Evolutionary conservation across 2,888 invertebrate species (phyloP).

Genomic region (Eudasyphora cyanicolor): DNA sequence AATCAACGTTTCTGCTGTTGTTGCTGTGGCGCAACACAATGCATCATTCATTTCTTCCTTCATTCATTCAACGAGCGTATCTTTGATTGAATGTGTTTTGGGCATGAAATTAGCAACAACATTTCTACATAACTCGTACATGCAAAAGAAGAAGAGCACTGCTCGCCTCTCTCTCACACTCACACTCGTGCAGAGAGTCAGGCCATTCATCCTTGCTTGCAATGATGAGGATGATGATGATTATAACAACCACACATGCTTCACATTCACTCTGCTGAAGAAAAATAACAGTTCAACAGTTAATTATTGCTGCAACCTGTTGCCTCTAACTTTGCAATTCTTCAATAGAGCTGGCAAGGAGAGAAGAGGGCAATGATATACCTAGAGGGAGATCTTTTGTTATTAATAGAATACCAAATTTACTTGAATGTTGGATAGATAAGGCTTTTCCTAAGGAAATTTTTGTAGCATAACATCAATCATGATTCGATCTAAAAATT

Average conservation of each 20-base stretch:
- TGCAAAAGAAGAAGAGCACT: not conserved
- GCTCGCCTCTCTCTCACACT: not conserved
- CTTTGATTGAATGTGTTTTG: slow-evolving; percentile 35
- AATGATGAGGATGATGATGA: not conserved
- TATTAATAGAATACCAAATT: no score
- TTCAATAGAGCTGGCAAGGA: not conserved
- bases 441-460: no score
- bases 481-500: no score
- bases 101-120: slow-evolving; percentile 34
- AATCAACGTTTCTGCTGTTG: not conserved
- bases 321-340: not conserved
- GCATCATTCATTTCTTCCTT: not conserved
- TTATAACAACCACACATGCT: not conserved
- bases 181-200: not conserved
- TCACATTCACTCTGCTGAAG: not conserved
- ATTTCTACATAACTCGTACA: not conserved
- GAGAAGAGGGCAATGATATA: not conserved
- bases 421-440: no score
- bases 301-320: slow-evolving; percentile 27
- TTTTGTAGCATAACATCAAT: no score
- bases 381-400: not conserved
- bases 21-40: not conserved
- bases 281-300: not conserved
- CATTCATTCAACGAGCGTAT: not conserved
- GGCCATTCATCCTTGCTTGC: not conserved